Base-by-base conservation (phyloP, 2,888 invertebrate species). In the Polietes domitor region DNA sequence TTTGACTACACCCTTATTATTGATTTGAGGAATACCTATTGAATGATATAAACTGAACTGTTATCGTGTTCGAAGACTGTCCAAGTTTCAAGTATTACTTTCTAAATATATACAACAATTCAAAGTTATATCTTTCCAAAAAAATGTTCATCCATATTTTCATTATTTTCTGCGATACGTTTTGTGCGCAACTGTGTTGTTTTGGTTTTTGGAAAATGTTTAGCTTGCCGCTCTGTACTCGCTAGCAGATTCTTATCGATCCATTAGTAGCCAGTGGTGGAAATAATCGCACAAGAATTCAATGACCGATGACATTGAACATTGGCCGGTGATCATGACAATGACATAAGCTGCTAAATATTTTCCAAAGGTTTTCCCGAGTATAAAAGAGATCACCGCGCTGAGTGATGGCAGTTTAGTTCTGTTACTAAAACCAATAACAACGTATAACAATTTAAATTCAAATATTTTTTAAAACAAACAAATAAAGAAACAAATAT, bases 271-370 rank as follows among this genome's bases (percentile, higher is more conserved):
- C 19, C 0, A 58, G n/a, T 12, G 3, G 32, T 32, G 32, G 3
- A 3, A 32, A 32, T 12, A 37, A 65, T 32, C 24, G 15, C 26
- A 28, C 61, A 61, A 15, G 47, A 47, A 61, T 61, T 26, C 61
- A 19, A 26, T 65, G 65, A 41, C 37, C 37, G 37, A 15, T 72
- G 19, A 53, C 50, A 72, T 55, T 55, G 55, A 28, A 28, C n/a
- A n/a, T 12, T 26, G 28, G 50, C n/a, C 53, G 47, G 26, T 72
- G 50, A 72, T 26, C 50, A 10, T 55, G 50, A 53, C 17, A 50
- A 26, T 55, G 37, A 19, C 50, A 32, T 15, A 4, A 6, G 53
- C 37, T 7, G n/a, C 12, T n/a, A 47, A 47, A 10, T 58, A 24
- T 21, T 58, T 58, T 24, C 19, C n/a, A 15, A 15, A 58, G n/a